Evolutionary conservation across 30 jellyfish, hydroid and myxozoan species (phyloP), one percentile per base, ranked within the genome.

Genomic region (Mastigias papua): DNA sequence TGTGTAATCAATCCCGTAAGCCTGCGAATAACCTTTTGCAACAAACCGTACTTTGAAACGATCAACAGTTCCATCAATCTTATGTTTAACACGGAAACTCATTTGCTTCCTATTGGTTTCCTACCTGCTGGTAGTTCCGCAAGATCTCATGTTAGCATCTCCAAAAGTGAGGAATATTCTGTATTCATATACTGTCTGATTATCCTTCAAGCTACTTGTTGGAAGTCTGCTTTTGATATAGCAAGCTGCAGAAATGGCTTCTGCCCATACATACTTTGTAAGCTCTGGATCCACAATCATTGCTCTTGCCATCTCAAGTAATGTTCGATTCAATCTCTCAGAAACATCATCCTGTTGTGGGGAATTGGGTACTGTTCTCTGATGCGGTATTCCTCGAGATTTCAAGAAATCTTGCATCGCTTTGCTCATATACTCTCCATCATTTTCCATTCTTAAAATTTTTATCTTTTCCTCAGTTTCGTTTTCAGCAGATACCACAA

Each of bases 1-100:
- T n/a, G n/a, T n/a, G n/a, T n/a, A n/a, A n/a, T n/a, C n/a, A n/a
- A n/a, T n/a, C n/a, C n/a, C n/a, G n/a, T n/a, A n/a, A n/a, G n/a
- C 86, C 63, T 86, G 96, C 73, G 91, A 37, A 62, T 75, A 87
- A 21, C 96, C 96, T 71, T 66, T 78, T 9, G 86, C 91, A 1
- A 87, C 90, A 3, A 87, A 34, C 1, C 86, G 91, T 50, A 86
- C 96, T 58, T 87, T 87, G 69, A 35, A 65, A 13, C 91, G 84
- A 22, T 48, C 70, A 28, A 87, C 58, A 33, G 65, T 6, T 11
- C 96, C 96, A 66, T 87, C 90, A 49, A 84, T 71, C 16, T 75
- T 51, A 25, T 63, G 60, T 61, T 86, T 57, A 27, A 46, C 21
- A 29, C 77, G 78, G 31, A 86, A 2, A 86, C 95, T 90, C 95